Evolutionary conservation across 2,797 vertebrate genomes (phyloP).

Genomic region (Silurus aristotelis): DNA sequence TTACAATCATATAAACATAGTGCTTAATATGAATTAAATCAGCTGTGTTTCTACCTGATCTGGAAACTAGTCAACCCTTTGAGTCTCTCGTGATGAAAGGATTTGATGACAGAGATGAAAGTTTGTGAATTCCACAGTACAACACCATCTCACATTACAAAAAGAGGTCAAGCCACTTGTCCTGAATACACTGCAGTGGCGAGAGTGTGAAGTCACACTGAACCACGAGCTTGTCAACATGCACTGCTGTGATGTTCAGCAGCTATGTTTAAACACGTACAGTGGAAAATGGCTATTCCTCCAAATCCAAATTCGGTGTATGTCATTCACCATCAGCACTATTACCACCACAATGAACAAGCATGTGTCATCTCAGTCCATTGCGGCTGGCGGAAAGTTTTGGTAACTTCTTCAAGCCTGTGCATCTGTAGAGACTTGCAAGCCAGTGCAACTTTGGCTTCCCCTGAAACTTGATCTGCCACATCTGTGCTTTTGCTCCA

Average conservation of each 20-base stretch:
- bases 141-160: constrained; percentile 75
- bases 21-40: constrained; percentile 9
- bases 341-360: constrained; percentile 23
- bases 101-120: constrained; percentile 78
- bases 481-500: constrained; percentile 71
- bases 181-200: constrained; percentile 67
- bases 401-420: constrained; percentile 40
- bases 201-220: constrained; percentile 61
- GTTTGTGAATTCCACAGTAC: constrained; percentile 77
- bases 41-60: constrained; percentile 62
- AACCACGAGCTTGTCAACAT: constrained; percentile 56
- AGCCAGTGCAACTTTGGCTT: constrained; percentile 56
- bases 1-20: neutral
- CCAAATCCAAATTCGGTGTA: constrained; percentile 23
- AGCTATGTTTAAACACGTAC: constrained; percentile 55
- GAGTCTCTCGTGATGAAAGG: constrained; percentile 73
- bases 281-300: constrained; percentile 36
- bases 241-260: constrained; percentile 60
- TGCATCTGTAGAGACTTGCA: constrained; percentile 58
- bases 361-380: constrained; percentile 56
- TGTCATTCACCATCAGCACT: constrained; percentile 29
- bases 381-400: constrained; percentile 50
- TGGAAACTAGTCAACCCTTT: constrained; percentile 68
- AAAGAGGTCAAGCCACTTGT: constrained; percentile 80
- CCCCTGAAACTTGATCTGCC: constrained; percentile 74